phyloP scores from a whole-genome alignment of 23 tunicate species.

The Clavelina lepadiformis region DNA sequence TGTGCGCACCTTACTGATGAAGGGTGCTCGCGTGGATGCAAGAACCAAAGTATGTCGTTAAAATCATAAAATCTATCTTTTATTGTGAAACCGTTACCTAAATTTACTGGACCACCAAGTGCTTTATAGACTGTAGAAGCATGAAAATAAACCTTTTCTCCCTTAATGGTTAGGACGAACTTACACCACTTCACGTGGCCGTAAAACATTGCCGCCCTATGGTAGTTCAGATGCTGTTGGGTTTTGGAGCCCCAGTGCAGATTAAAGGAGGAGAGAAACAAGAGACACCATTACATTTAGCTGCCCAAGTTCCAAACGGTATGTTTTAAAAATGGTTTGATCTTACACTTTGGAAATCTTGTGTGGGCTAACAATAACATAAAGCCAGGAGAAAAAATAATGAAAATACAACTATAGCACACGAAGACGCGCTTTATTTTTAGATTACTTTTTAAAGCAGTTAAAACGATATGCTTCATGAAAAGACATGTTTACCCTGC shows the following conservation, averaged over 20 bases:
- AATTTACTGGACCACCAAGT: too few species aligned
- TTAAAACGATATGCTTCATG: too few species aligned
- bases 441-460: too few species aligned
- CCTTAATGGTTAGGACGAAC: constrained; percentile 47
- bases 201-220: constrained; percentile 66
- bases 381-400: too few species aligned
- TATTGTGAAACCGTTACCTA: background rate
- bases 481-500: too few species aligned
- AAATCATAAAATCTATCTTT: background rate
- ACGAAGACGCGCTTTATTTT: too few species aligned
- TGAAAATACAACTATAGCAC: too few species aligned
- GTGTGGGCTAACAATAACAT: too few species aligned
- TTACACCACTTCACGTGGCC: constrained; percentile 84
- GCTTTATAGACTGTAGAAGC: background rate
- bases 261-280: constrained; percentile 75
- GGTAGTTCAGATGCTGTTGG: constrained; percentile 82
- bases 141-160: background rate
- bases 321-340: too few species aligned
- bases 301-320: constrained; percentile 73
- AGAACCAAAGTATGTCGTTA: constrained; percentile 60
- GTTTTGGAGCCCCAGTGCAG: constrained; percentile 88
- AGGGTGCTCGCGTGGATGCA: constrained; percentile 92
- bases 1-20: constrained; percentile 58
- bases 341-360: too few species aligned
- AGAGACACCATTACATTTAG: constrained; percentile 89